Percentiles rank a stretch among this genome's conserved stretches.
Conservation (phyloP, 1,140 invertebrate species). For the Eumeta japonica region DNA sequence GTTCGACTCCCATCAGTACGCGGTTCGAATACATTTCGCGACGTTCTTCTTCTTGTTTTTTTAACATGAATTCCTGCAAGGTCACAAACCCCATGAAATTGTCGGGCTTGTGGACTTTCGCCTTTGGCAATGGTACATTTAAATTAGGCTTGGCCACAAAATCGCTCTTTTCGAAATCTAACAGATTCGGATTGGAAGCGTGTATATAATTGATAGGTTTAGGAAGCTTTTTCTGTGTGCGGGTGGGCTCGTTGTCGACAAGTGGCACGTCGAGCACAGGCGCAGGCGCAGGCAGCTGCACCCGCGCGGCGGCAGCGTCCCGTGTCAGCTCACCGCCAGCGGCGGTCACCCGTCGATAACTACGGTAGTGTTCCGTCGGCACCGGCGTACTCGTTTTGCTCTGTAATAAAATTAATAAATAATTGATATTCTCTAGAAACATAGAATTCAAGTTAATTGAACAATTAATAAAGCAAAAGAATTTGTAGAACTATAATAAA, state of each 20-base stretch:
- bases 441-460: too few species aligned
- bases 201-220: slow-evolving; percentile 62
- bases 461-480: too few species aligned
- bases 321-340: slow-evolving; percentile 1
- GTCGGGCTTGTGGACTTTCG: slow-evolving; percentile 22
- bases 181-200: slow-evolving; percentile 66
- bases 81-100: slow-evolving; percentile 52
- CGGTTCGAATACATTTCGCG: slow-evolving; percentile 59
- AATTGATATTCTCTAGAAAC: too few species aligned
- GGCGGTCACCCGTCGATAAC: slow-evolving; percentile 52
- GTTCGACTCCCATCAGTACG: slow-evolving; percentile 50
- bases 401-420: too few species aligned
- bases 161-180: slow-evolving; percentile 58
- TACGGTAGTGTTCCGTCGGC: slow-evolving; percentile 75
- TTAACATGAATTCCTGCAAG: slow-evolving; percentile 73
- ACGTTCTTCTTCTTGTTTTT: slow-evolving; percentile 70
- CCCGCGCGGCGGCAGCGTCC: not conserved
- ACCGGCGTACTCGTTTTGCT: slow-evolving; percentile 59
- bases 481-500: too few species aligned
- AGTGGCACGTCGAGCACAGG: too few species aligned
- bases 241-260: too few species aligned
- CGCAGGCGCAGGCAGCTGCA: slow-evolving; percentile 5
- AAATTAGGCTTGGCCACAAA: slow-evolving; percentile 31
- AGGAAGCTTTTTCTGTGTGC: slow-evolving; percentile 35
- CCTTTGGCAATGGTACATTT: slow-evolving; percentile 18